Evolutionary conservation across 1,140 invertebrate genomes (phyloP), one percentile per base, ranked within the genome.

Genomic region (Lucilia cuprina): DNA sequence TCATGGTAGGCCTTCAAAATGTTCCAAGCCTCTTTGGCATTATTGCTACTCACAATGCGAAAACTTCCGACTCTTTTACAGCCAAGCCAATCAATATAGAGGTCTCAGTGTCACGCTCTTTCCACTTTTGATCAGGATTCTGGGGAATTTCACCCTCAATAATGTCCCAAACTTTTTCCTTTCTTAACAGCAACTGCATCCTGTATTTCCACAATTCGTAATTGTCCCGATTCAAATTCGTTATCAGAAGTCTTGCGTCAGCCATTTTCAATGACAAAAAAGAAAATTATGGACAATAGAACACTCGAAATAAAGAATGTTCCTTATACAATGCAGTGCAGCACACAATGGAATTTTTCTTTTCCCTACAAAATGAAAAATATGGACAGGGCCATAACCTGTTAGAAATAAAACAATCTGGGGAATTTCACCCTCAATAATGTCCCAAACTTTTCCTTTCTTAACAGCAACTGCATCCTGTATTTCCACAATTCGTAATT

Each of bases 1-100:
- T 80, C 34, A 41, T 80, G 77, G 25, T 86, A 86, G 0, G 74
- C 60, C 47, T 83, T 83, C 0, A 87, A 77, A 25, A 82, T 21
- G 8, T 85, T 49, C 85, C 85, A 86, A 7, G 70, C 70, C n/a
- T 25, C 25, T 30, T 21, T 30, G 10, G 25, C 21, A 25, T 74
- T 82, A 74, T 13, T 83, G 50, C 30, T 47, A 78, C 34, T 41
- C n/a, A 21, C 70, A 74, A 41, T 41, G 41, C 41, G 41, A 41
- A 74, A 25, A 74, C 70, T 8, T 25, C 10, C n/a, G 25, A 74
- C 10, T 74, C 70, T 30, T 74, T 3, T 25, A 74, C 70, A 74
- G 70, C 70, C 70, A 25, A 74, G 12, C n/a, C n/a, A 74, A 74
- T 74, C 25, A 74, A 74, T 25, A 25, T 74, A 25, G 70, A 74